Percentiles rank a stretch among this genome's conserved stretches.
phyloP scores from a whole-genome alignment of 2,113 vertebrate species.

The Motacilla tschutschensis region DNA sequence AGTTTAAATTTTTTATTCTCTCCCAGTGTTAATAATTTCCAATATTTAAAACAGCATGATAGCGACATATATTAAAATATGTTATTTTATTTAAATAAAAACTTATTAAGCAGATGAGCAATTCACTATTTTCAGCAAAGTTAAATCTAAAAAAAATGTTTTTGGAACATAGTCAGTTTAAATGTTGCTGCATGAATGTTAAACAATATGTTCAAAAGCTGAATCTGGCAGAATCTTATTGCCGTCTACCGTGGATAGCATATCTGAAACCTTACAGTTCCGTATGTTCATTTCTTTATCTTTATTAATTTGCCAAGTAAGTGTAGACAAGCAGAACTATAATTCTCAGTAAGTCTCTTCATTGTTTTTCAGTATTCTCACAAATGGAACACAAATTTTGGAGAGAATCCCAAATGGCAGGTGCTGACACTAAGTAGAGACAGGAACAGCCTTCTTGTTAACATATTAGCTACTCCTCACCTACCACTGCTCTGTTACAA shows the following conservation, averaged over 20 bases:
- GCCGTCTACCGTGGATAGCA: not conserved
- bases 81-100: not conserved
- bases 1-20: slow-evolving; percentile 48
- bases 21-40: slow-evolving; percentile 13
- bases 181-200: not conserved
- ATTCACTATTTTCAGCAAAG: not conserved
- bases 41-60: slow-evolving; percentile 15
- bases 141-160: not conserved
- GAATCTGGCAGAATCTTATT: not conserved
- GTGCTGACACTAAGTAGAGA: slow-evolving; percentile 57
- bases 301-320: not conserved
- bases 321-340: not conserved
- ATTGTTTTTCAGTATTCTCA: slow-evolving; percentile 29
- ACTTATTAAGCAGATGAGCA: not conserved
- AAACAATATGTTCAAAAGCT: slow-evolving; percentile 19
- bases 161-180: not conserved
- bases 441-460: slow-evolving; percentile 62
- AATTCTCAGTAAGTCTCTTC: not conserved
- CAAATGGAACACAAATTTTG: slow-evolving; percentile 45
- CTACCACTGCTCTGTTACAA: slow-evolving; percentile 53
- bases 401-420: slow-evolving; percentile 62
- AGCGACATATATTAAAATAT: slow-evolving; percentile 10
- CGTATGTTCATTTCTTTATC: not conserved
- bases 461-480: slow-evolving; percentile 51
- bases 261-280: not conserved